phyloP scores from a whole-genome alignment of 2,113 vertebrate species.

The Tragulus kanchil region DNA sequence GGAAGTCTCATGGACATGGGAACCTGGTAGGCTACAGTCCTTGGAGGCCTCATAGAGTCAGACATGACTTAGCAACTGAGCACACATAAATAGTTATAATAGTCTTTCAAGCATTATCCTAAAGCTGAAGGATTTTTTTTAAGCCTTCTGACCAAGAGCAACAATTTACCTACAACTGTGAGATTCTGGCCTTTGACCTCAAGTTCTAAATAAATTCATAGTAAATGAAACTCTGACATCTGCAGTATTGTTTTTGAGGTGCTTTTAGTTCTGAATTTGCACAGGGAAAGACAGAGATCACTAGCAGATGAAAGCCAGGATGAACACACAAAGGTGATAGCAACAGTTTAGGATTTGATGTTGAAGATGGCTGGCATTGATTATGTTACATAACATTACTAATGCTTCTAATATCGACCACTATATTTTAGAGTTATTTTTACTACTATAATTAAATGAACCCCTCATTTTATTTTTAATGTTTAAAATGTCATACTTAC shows the following conservation, averaged over 20 bases:
- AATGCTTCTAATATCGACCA: slow-evolving; percentile 20
- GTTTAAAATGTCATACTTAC: not conserved
- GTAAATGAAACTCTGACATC: not conserved
- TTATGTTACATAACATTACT: not conserved
- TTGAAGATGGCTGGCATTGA: not conserved
- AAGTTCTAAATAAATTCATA: slow-evolving; percentile 46
- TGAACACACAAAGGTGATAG: not conserved
- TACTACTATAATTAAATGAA: not conserved
- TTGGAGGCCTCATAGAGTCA: not conserved
- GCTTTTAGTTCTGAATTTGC: slow-evolving; percentile 12
- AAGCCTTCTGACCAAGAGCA: not conserved
- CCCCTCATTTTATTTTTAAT: slow-evolving; percentile 28
- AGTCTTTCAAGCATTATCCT: slow-evolving; percentile 59
- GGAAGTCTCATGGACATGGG: not conserved
- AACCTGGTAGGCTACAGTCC: not conserved
- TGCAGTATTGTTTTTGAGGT: not conserved
- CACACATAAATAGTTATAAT: slow-evolving; percentile 7
- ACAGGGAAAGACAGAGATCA: not conserved
- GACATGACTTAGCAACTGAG: not conserved
- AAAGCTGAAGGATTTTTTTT: slow-evolving; percentile 29
- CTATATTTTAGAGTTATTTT: slow-evolving; percentile 32
- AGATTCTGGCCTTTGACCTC: slow-evolving; percentile 47
- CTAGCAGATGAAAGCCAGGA: not conserved
- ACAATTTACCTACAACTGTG: slow-evolving; percentile 21
- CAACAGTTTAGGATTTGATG: not conserved